Base-by-base conservation (phyloP, 2,888 invertebrate species). In the Platycheirus albimanus region DNA sequence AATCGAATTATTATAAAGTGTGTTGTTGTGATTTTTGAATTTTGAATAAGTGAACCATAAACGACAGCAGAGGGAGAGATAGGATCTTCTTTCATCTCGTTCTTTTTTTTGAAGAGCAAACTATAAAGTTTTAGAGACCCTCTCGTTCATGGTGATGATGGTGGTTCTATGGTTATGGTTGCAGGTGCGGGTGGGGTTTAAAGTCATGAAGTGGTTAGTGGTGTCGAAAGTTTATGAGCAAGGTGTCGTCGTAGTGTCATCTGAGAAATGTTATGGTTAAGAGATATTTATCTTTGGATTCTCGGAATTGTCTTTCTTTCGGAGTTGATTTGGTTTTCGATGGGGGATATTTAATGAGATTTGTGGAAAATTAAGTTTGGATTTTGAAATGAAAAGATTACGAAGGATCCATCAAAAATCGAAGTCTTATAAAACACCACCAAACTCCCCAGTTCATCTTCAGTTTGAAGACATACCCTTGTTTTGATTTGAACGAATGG, bases 1-100 rank as follows among this genome's bases (percentile, higher is more conserved):
- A 81, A 81, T 81, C 81, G 71, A 77, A 81, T 81, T 81, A 81
- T 71, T 77, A 72, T 72, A 58, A 51, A 70, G 43, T 70, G n/a
- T 61, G 61, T 74, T 63, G 63, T 45, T 54, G 54, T 54, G 61
- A 61, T 61, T 61, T 61, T 45, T 78, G 36, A 69, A 38, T 54
- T 52, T 71, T 72, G 66, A 71, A 51, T 66, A 41, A 71, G 45
- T 58, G 58, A 38, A 19, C 38, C 41, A 76, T 76, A 66, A 79
- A 72, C 8, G 49, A 36, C 24, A 47, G 8, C n/a, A 6, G 7
- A 45, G 13, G 0, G 10, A 15, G 10, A 19, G 36, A 52, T 64
- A 49, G 10, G 19, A 56, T 76, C 76, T 33, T 3, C 30, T 33
- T 33, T 4, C 1, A 8, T 33, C 19, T 8, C 6, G 7, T 8